These are phyloP conservation scores for Ameiurus melas DNA, from an alignment of 2,113 vertebrate species.

Conservation along the genomic window DNA sequence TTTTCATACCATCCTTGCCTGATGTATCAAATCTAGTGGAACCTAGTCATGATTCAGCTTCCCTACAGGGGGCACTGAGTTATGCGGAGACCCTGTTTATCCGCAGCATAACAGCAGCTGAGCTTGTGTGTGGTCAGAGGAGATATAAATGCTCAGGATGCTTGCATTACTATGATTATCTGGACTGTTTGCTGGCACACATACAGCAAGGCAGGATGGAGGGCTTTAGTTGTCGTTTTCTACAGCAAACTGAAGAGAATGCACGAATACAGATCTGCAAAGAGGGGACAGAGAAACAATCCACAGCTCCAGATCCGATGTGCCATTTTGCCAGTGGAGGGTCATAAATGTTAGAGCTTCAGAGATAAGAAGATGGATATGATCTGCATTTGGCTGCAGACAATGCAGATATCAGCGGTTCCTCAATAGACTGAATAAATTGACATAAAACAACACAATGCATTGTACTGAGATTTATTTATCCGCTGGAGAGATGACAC, in stretches of 20 bases:
- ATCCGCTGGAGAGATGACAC: background rate
- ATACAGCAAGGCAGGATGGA: slow-evolving; percentile 44
- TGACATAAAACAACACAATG: background rate
- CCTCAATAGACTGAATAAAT: slow-evolving; percentile 9
- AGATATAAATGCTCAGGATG: slow-evolving; percentile 50
- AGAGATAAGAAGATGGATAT: slow-evolving; percentile 43
- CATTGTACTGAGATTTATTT: background rate
- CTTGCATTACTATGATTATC: slow-evolving; percentile 30
- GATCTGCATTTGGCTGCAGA: slow-evolving; percentile 47
- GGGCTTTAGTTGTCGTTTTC: slow-evolving; percentile 52
- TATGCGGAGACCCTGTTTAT: slow-evolving; percentile 39
- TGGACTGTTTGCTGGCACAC: slow-evolving; percentile 41
- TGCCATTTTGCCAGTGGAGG: background rate
- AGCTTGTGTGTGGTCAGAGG: slow-evolving; percentile 37
- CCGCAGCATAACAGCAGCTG: slow-evolving; percentile 6
- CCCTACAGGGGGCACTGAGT: background rate
- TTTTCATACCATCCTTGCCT: background rate
- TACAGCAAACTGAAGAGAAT: slow-evolving; percentile 46
- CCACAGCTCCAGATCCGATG: background rate
- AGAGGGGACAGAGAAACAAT: background rate
- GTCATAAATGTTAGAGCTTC: background rate
- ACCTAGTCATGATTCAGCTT: background rate
- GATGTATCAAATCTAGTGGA: background rate
- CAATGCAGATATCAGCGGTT: background rate
- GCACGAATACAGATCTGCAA: background rate